Evolutionary conservation across 1,140 invertebrate species (phyloP).

Genomic region (Maniola jurtina): DNA sequence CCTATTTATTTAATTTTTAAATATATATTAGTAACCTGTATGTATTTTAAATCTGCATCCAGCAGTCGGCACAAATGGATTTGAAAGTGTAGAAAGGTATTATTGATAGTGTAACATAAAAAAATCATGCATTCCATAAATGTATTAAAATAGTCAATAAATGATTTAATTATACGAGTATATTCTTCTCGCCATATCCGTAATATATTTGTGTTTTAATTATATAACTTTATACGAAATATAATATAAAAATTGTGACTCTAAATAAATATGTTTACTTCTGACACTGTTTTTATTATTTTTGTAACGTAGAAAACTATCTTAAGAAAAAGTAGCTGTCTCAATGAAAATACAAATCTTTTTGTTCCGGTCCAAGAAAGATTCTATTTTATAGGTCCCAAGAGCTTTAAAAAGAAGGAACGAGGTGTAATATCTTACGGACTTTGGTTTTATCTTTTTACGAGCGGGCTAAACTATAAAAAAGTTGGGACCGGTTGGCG

Average conservation of each 20-base stretch:
- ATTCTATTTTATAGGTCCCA: neutral
- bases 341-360: neutral
- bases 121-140: slow-evolving; percentile 8
- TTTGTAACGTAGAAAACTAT: neutral
- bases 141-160: slow-evolving; percentile 18
- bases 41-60: slow-evolving; percentile 14
- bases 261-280: slow-evolving; percentile 57
- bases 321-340: neutral
- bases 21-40: neutral
- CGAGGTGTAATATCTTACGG: neutral
- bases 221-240: slow-evolving; percentile 25
- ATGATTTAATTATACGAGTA: slow-evolving; percentile 8
- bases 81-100: slow-evolving; percentile 39
- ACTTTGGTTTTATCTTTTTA: neutral
- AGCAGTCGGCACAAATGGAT: slow-evolving; percentile 52
- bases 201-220: slow-evolving; percentile 25
- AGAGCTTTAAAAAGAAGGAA: slow-evolving; percentile 1
- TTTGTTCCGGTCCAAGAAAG: neutral
- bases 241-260: slow-evolving; percentile 54
- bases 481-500: no score
- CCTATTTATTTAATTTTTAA: no score
- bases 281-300: slow-evolving; percentile 22
- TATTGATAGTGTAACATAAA: slow-evolving; percentile 16
- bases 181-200: slow-evolving; percentile 28
- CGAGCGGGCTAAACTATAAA: neutral